Conservation (phyloP, 2,113 vertebrate genomes). For the Alligator mississippiensis region DNA sequence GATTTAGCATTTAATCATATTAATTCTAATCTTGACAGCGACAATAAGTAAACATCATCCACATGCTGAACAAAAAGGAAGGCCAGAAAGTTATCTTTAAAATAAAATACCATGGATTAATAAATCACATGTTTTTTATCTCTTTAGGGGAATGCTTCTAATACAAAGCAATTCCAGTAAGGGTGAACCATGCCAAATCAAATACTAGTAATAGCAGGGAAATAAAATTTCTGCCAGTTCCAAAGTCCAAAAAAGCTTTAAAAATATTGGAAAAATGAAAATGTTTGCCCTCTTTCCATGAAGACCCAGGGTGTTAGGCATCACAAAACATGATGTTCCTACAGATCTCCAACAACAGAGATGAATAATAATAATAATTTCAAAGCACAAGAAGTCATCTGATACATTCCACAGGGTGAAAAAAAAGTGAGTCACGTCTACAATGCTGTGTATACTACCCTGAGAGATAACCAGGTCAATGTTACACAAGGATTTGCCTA, state of each 20-base stretch:
- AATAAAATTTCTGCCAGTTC: constrained; percentile 61
- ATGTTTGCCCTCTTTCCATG: constrained; percentile 58
- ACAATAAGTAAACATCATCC: constrained; percentile 51
- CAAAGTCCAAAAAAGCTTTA: constrained; percentile 55
- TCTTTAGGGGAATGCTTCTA: constrained; percentile 67
- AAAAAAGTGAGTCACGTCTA: neutral
- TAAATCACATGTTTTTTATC: constrained; percentile 74
- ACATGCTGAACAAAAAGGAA: constrained; percentile 44
- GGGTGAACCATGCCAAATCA: constrained; percentile 66
- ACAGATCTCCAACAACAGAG: constrained; percentile 31
- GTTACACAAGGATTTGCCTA: neutral
- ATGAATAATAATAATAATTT: constrained; percentile 47
- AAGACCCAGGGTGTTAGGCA: constrained; percentile 30
- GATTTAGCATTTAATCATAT: constrained; percentile 59
- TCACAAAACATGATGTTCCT: constrained; percentile 36
- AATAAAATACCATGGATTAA: constrained; percentile 71
- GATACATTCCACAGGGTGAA: neutral
- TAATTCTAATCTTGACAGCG: constrained; percentile 54
- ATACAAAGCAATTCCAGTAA: constrained; percentile 59
- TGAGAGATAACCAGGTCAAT: neutral
- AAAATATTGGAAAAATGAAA: constrained; percentile 56
- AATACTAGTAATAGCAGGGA: constrained; percentile 62
- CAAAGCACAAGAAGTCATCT: constrained; percentile 22
- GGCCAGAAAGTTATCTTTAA: constrained; percentile 59
- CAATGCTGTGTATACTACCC: neutral